Evolutionary conservation across 2,888 invertebrate genomes (phyloP).

Genomic region (Chloroclystis v-ata): DNA sequence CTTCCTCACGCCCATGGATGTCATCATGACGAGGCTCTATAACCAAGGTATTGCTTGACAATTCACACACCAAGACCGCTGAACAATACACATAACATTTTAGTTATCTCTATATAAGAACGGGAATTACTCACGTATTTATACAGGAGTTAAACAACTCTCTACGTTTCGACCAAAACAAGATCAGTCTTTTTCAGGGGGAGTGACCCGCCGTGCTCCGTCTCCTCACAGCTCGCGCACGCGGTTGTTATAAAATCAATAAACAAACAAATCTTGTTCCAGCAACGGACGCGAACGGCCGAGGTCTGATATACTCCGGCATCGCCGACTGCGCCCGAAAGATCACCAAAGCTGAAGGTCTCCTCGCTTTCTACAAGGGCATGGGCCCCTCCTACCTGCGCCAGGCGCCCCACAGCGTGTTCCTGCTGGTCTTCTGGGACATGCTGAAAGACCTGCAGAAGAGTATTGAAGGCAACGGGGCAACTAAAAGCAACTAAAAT

Average conservation of each 20-base stretch:
- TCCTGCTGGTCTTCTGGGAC: constrained; percentile 94
- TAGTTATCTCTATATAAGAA: too few species aligned
- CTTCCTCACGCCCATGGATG: constrained; percentile 92
- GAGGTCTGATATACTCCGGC: constrained; percentile 83
- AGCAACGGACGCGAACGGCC: constrained; percentile 82
- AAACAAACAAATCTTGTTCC: constrained; percentile 31
- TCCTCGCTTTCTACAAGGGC: constrained; percentile 93
- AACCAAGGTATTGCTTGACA: constrained; percentile 93
- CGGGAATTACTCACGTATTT: too few species aligned
- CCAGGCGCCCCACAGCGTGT: constrained; percentile 93
- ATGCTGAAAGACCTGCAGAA: constrained; percentile 77
- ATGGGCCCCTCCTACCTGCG: constrained; percentile 93
- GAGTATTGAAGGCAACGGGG: constrained; percentile 31
- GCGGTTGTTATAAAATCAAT: too few species aligned
- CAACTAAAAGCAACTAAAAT: too few species aligned
- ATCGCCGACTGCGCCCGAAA: constrained; percentile 87
- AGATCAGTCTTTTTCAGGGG: too few species aligned
- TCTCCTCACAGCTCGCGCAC: too few species aligned
- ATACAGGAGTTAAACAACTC: too few species aligned
- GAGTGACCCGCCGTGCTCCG: too few species aligned
- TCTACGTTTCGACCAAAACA: too few species aligned
- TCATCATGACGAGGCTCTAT: constrained; percentile 91
- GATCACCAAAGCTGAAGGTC: constrained; percentile 85
- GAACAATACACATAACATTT: too few species aligned
- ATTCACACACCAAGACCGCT: too few species aligned